Base-by-base conservation (phyloP, 2,113 vertebrate species). In the Rhabdornis inornatus region DNA sequence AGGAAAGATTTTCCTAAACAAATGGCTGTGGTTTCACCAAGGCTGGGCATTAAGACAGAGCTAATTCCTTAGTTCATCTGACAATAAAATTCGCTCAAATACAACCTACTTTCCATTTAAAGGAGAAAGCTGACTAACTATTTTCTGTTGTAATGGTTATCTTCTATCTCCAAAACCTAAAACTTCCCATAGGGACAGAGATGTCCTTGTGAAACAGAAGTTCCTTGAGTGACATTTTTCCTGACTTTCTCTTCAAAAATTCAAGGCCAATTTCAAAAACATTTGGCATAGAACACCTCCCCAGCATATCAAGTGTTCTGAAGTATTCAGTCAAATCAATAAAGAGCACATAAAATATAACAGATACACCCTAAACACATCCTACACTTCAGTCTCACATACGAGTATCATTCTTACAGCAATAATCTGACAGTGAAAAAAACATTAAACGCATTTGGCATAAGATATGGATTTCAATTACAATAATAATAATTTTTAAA, bases 61-160 rank as follows among this genome's bases (percentile, higher is more conserved):
- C 39, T 79, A 94, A 94, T 84, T 87, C 82, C 82, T 92, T 70
- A 59, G 69, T 86, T 96, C 63, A 95, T 60, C 88, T 87, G 72
- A 93, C 74, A 87, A 82, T 39, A 94, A 94, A 94, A 97, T 97
- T 97, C 97, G 89, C 80, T 94, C 95, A 96, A 96, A 97, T 78
- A 57, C 30, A 75, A 93, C 81, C 80, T 93, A 82, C 33, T 91
- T 92, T 95, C 79, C 79, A 85, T 65, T 96, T 95, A 87, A 97
- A 97, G 84, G 55, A 97, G 96, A 91, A 96, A 61, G 60, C 61
- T 87, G 80, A 96, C 65, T 95, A 96, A 95, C 96, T 97, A 93
- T 93, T 96, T 94, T 95, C 90, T 96, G 74, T 63, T 96, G 86
- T 95, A 97, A 97, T 97, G 90, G 45, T 63, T 94, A 88, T 57